phyloP scores from a whole-genome alignment of 2,888 invertebrate species.

The Belgica antarctica region DNA sequence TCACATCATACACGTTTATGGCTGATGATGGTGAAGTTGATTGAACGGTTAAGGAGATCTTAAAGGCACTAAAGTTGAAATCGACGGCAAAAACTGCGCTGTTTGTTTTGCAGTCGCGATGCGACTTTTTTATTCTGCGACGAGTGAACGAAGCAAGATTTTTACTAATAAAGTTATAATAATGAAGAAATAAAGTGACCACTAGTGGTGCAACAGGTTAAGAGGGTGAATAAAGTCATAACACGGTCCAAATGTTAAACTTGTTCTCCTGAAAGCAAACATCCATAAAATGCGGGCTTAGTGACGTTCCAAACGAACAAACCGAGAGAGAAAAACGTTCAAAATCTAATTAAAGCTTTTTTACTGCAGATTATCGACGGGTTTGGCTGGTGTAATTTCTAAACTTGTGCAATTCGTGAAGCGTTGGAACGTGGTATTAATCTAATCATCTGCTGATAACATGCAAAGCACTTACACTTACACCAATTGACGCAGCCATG shows the following conservation, averaged over 20 bases:
- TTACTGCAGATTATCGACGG: neutral
- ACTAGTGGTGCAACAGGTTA: constrained; percentile 11
- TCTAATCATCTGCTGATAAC: no score
- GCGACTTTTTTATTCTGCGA: no score
- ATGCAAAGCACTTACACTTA: no score
- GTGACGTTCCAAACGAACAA: neutral
- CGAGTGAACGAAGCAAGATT: neutral
- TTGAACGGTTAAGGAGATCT: constrained; percentile 7
- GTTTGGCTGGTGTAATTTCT: no score
- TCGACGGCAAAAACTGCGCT: neutral
- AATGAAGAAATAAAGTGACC: neutral
- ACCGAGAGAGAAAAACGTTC: constrained; percentile 6
- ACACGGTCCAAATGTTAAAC: constrained; percentile 6
- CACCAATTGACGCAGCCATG: no score
- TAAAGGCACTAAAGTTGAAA: neutral
- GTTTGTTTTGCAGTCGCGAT: neutral
- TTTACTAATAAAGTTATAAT: constrained; percentile 2
- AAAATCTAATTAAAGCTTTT: constrained; percentile 32
- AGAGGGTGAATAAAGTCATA: constrained; percentile 39
- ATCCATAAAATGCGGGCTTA: constrained; percentile 21
- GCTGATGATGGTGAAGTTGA: neutral
- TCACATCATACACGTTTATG: neutral
- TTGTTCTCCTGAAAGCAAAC: constrained; percentile 1
- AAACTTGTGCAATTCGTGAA: neutral
- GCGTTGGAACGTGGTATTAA: no score